Conservation (phyloP, 2,888 invertebrate genomes). For the Diaperis boleti region DNA sequence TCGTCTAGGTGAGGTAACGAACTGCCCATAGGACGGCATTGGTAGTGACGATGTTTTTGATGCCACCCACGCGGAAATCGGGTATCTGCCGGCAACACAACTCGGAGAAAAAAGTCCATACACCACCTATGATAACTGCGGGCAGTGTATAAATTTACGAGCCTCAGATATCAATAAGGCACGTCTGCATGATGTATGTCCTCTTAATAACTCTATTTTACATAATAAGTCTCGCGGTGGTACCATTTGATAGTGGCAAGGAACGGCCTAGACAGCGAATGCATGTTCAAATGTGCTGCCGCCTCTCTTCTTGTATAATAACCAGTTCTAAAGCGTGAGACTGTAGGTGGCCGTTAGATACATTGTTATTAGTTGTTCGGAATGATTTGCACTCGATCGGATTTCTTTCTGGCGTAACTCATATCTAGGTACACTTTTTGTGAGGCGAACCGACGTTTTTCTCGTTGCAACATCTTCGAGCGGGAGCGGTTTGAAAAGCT, state of each 20-base stretch:
- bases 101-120: constrained; percentile 43
- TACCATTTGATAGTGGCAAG: constrained; percentile 47
- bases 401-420: constrained; percentile 49
- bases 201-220: constrained; percentile 58
- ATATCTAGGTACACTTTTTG: too few relatives aligned
- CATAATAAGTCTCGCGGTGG: constrained; percentile 49
- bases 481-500: too few relatives aligned
- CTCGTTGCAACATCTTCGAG: too few relatives aligned
- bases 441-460: too few relatives aligned
- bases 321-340: constrained; percentile 60
- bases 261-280: constrained; percentile 37
- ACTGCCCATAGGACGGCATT: constrained; percentile 15
- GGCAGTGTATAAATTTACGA: constrained; percentile 54
- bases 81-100: constrained; percentile 28
- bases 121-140: constrained; percentile 48
- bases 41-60: constrained; percentile 44
- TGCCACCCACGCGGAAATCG: constrained; percentile 53
- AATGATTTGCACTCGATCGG: constrained; percentile 57
- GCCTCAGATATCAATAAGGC: constrained; percentile 57
- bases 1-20: constrained; percentile 38
- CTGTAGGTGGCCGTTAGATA: constrained; percentile 61
- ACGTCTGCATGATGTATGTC: constrained; percentile 56
- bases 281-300: constrained; percentile 42
- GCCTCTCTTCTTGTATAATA: constrained; percentile 52
- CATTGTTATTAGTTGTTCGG: constrained; percentile 57